These are phyloP conservation scores for Platycheirus rosarum DNA, from an alignment of 2,888 invertebrate genomes.

Conservation along the genomic window DNA sequence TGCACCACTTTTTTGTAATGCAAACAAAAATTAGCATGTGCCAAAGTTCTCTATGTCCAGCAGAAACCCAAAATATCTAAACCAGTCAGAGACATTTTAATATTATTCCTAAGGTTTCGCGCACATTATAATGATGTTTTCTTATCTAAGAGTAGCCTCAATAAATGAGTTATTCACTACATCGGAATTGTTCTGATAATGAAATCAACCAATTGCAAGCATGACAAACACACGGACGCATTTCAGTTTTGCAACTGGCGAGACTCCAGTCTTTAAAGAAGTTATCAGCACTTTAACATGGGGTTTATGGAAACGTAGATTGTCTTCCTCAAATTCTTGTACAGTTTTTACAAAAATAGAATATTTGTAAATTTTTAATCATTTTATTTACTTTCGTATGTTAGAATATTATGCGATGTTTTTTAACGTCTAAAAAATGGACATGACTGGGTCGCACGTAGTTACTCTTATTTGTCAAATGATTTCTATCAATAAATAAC, in stretches of 20 bases:
- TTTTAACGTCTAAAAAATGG: too few species aligned
- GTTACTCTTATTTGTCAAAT: too few species aligned
- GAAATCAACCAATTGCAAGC: background rate
- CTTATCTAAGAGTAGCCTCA: background rate
- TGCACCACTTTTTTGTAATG: too few species aligned
- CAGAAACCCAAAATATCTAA: too few species aligned
- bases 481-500: too few species aligned
- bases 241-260: background rate
- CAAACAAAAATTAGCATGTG: too few species aligned
- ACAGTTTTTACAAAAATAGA: background rate
- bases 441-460: too few species aligned
- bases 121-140: background rate
- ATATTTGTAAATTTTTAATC: too few species aligned
- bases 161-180: background rate
- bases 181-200: background rate
- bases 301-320: background rate
- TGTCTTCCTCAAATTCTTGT: background rate
- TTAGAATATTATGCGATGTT: too few species aligned
- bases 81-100: too few species aligned
- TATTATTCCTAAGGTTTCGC: background rate
- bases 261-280: background rate
- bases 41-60: too few species aligned
- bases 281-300: conserved; percentile 12
- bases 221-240: background rate
- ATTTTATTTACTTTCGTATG: too few species aligned